A percentile compares a stretch with the other conserved stretches of the same genome.
These are phyloP conservation scores for Pentalonia nigronervosa DNA, from an alignment of 1,140 invertebrate genomes.

Conservation along the genomic window DNA sequence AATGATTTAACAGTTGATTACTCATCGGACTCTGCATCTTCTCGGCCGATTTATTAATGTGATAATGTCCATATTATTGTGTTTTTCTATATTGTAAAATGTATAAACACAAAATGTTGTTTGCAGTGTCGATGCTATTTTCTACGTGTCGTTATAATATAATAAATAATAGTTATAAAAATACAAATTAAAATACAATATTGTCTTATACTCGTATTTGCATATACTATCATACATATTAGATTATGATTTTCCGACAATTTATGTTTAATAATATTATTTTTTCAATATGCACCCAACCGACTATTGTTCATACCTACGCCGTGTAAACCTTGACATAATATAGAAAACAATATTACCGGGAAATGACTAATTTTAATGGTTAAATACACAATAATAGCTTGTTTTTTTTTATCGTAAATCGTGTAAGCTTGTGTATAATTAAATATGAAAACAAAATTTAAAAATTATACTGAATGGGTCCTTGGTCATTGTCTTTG, in stretches of 20 bases:
- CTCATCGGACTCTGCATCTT: background rate
- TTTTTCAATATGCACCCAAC: slow-evolving; percentile 25
- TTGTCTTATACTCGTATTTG: background rate
- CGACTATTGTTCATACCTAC: background rate
- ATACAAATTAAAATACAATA: background rate
- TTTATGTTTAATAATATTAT: slow-evolving; percentile 1
- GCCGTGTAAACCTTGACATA: slow-evolving; percentile 43
- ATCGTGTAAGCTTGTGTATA: background rate
- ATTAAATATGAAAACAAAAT: slow-evolving; percentile 45
- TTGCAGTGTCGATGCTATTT: too few relatives aligned
- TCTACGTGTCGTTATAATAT: too few relatives aligned
- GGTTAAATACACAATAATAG: slow-evolving; percentile 40
- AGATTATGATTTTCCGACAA: background rate
- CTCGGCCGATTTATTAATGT: background rate
- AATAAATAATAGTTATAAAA: background rate
- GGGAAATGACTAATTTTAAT: slow-evolving; percentile 58
- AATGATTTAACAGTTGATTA: background rate
- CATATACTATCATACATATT: background rate
- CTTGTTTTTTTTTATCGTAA: slow-evolving; percentile 41
- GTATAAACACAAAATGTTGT: too few relatives aligned
- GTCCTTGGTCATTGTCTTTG: slow-evolving; percentile 56
- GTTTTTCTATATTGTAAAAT: background rate
- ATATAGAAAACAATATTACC: slow-evolving; percentile 55
- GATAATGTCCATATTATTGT: background rate
- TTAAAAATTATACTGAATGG: slow-evolving; percentile 18